Evolutionary conservation across 2,113 vertebrate genomes (phyloP).

Genomic region (Mormyrus lacerda): DNA sequence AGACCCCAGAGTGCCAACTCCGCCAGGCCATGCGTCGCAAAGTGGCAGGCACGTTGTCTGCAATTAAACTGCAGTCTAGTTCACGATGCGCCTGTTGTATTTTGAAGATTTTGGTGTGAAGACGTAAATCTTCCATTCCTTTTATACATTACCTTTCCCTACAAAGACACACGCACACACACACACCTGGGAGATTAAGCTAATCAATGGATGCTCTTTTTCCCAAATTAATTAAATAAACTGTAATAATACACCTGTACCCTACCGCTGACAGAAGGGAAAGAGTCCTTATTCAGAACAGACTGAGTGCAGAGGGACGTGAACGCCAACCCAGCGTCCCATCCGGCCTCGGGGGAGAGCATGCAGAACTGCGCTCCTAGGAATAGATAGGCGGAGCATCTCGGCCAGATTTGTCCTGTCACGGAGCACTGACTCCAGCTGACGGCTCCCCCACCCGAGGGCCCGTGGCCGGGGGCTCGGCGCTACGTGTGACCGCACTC

Average conservation of each 20-base stretch:
- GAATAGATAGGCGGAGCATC: not conserved
- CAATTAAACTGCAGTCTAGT: not conserved
- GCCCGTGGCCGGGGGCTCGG: too few species aligned
- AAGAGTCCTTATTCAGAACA: not conserved
- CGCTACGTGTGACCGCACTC: not conserved
- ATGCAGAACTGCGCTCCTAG: not conserved
- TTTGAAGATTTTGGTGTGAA: not conserved
- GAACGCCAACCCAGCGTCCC: not conserved
- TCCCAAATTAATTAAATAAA: not conserved
- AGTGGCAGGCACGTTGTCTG: not conserved
- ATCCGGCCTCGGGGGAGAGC: not conserved
- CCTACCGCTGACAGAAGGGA: not conserved
- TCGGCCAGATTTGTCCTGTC: not conserved
- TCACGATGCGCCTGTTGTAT: not conserved
- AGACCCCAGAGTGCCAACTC: not conserved
- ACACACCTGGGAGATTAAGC: not conserved
- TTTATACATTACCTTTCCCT: not conserved
- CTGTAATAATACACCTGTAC: not conserved
- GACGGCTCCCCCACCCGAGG: not conserved
- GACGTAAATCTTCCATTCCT: not conserved
- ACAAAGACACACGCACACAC: not conserved
- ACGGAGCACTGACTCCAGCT: not conserved
- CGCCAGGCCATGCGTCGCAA: not conserved
- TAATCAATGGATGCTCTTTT: not conserved
- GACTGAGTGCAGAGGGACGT: not conserved